phyloP scores from a whole-genome alignment of 2,888 invertebrate genomes.

The Drosophila phalerata region DNA sequence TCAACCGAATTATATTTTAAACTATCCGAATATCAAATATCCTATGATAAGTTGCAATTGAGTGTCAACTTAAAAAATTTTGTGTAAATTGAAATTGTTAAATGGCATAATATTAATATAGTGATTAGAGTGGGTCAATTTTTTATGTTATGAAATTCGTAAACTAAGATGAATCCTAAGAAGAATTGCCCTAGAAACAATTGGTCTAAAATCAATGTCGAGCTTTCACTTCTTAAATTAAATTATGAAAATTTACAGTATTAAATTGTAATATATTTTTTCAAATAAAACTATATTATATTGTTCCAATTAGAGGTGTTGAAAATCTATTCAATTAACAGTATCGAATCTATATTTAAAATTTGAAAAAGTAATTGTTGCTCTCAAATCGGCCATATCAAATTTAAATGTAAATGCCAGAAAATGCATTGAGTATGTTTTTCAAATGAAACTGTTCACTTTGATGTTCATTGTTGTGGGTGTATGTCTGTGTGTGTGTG shows the following conservation, averaged over 20 bases:
- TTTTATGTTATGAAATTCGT: too few relatives aligned
- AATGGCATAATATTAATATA: too few relatives aligned
- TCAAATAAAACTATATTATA: background rate
- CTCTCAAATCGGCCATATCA: background rate
- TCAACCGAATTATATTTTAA: background rate
- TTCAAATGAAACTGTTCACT: slow-evolving; percentile 49
- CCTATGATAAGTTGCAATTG: background rate
- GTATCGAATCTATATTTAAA: background rate
- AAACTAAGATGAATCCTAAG: too few relatives aligned
- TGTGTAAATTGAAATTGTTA: too few relatives aligned
- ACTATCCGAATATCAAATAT: background rate
- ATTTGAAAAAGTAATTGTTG: background rate
- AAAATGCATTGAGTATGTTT: slow-evolving; percentile 38
- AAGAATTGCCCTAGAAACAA: too few relatives aligned
- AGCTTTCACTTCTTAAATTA: too few relatives aligned
- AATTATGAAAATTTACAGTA: background rate
- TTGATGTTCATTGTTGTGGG: slow-evolving; percentile 30
- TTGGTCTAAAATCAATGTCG: too few relatives aligned
- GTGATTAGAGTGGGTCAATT: too few relatives aligned
- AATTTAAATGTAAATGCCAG: slow-evolving; percentile 7
- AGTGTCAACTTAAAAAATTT: background rate
- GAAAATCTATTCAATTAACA: background rate
- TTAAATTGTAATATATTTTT: background rate
- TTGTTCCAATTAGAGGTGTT: background rate
- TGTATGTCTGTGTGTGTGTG: slow-evolving; percentile 18